Conservation (phyloP, 2,888 invertebrate species). For the Mesorhabditis sp. region DNA sequence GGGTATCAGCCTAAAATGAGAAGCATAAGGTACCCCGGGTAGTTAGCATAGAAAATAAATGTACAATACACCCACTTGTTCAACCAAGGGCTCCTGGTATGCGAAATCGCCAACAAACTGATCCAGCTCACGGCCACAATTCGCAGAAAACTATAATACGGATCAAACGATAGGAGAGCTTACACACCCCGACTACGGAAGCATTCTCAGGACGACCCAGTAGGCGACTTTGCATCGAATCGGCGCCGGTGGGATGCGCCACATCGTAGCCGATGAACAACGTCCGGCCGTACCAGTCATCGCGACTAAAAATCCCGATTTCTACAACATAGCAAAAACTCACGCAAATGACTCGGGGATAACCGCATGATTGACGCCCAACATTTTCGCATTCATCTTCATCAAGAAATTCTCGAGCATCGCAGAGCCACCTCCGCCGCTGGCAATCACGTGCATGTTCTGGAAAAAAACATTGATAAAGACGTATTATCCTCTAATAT, state of each 20-base stretch:
- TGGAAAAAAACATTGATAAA: too few relatives aligned
- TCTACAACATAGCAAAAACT: background rate
- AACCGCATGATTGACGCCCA: background rate
- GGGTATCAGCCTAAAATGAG: slow-evolving; percentile 16
- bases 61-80: slow-evolving; percentile 13
- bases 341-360: background rate
- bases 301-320: background rate
- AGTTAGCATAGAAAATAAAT: background rate
- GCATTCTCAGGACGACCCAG: slow-evolving; percentile 12
- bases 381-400: slow-evolving; percentile 5
- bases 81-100: slow-evolving; percentile 23
- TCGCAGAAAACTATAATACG: slow-evolving; percentile 29
- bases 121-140: slow-evolving; percentile 20
- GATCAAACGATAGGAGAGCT: background rate
- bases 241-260: slow-evolving; percentile 18
- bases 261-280: slow-evolving; percentile 27
- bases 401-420: background rate
- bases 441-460: too few relatives aligned
- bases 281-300: background rate
- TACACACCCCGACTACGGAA: slow-evolving; percentile 28
- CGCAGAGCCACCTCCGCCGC: background rate
- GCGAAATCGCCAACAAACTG: slow-evolving; percentile 33
- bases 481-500: background rate
- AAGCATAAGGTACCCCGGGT: too few relatives aligned
- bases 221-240: slow-evolving; percentile 7